Evolutionary conservation across 2,113 vertebrate genomes (phyloP), one percentile per base, ranked within the genome.

Genomic region (Ophiodon elongatus): DNA sequence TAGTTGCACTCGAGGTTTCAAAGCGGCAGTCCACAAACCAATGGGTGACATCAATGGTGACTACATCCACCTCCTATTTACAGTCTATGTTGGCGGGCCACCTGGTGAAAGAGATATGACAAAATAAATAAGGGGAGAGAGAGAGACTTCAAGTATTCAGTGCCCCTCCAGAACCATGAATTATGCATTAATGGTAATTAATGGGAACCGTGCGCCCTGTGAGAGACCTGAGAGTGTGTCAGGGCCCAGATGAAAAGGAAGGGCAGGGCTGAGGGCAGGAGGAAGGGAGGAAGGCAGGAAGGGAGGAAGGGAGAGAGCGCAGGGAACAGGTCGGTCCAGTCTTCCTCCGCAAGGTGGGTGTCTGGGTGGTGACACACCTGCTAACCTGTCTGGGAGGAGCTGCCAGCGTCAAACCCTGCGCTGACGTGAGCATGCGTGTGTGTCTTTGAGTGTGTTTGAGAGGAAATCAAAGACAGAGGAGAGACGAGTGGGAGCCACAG

Each of bases 271-370:
- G 25, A 74, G 68, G 73, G 76, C 66, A 71, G 65, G 56, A 83
- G 80, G 74, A 70, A 43, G n/a, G 56, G 67, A 72, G 75, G n/a
- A n/a, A n/a, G n/a, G n/a, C n/a, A n/a, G n/a, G n/a, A n/a, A n/a
- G 73, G 65, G 56, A 83, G 80, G 74, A 70, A 43, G n/a, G 56
- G 67, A 72, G 75, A 60, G 75, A 76, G 63, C 3, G 57, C 9
- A 9, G 45, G 72, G 77, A 95, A 96, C 96, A 89, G 94, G 96
- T 96, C 62, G 0, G 69, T 85, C 96, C 85, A 66, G 96, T 96
- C 79, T 71, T 84, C 70, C 75, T 31, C 56, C 76, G 67, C 83
- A 11, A 76, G 92, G 80, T 88, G 82, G 82, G 87, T 86, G 88
- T 88, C 85, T 91, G 91, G 93, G 94, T 79, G 90, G 91, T 41